Percentiles rank a stretch among this genome's conserved stretches.
These are phyloP conservation scores for Lamprologus sp. DNA, from an alignment of 2,113 vertebrate genomes.

Conservation along the genomic window DNA sequence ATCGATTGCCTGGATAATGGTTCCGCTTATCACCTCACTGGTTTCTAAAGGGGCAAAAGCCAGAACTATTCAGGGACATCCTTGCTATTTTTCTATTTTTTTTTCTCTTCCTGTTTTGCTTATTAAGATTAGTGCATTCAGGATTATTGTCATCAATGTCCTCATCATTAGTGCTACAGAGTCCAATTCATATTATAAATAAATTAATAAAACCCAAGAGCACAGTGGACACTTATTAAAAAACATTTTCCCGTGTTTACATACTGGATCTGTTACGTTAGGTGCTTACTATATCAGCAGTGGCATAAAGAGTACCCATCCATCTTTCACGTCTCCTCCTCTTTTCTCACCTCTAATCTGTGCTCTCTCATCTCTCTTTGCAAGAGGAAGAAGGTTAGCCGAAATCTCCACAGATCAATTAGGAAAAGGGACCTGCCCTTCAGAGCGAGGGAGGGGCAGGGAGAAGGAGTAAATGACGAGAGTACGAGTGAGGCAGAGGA, in stretches of 20 bases:
- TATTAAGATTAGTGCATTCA: neutral
- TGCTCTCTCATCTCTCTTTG: conserved; percentile 50
- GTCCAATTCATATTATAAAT: neutral
- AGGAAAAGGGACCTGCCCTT: conserved; percentile 87
- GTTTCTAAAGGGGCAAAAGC: conserved; percentile 41
- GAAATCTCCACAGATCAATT: conserved; percentile 92
- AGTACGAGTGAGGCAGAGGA: neutral
- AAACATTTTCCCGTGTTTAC: conserved; percentile 8
- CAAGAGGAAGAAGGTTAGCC: conserved; percentile 75
- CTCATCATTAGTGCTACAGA: neutral
- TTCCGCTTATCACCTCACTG: conserved; percentile 58
- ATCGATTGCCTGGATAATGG: conserved; percentile 59
- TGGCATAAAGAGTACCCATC: conserved; percentile 33
- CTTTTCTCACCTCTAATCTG: conserved; percentile 38
- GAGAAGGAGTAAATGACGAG: neutral
- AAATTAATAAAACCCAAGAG: neutral
- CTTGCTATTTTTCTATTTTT: neutral
- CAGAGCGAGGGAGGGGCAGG: conserved; percentile 41
- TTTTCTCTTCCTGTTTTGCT: neutral
- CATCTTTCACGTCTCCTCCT: conserved; percentile 42
- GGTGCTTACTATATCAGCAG: conserved; percentile 19
- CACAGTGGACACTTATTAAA: neutral
- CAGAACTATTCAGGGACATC: conserved; percentile 27
- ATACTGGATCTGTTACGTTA: conserved; percentile 7
- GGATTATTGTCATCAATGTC: neutral